Evolutionary conservation across 2,113 vertebrate genomes (phyloP), one percentile per base, ranked within the genome.

Genomic region (Leiothrix lutea): DNA sequence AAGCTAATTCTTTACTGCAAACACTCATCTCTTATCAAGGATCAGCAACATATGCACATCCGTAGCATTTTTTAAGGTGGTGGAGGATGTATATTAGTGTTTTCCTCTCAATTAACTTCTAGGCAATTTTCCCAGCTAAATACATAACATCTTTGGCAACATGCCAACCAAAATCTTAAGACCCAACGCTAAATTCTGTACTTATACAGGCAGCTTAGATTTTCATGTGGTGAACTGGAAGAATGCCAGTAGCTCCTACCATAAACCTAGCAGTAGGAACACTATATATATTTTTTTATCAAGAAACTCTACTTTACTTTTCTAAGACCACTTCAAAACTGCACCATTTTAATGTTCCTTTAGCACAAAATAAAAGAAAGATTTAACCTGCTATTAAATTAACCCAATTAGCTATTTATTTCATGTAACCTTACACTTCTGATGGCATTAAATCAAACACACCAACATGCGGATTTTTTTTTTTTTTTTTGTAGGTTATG

Each of bases 31-130:
- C 95, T 97, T 97, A 97, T 97, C 96, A 97, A 98, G 97, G 96
- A 98, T 97, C 96, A 97, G 94, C 86, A 96, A 97, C 93, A 92
- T 97, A 98, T 94, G 94, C 94, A 96, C 97, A 98, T 95, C 97
- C 91, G 90, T 95, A 94, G 70, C 74, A 93, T 97, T 97, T 96
- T 94, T 96, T 92, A 90, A 94, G 91, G 93, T 94, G 90, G 90
- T 95, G 87, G 97, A 96, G 80, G 86, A 97, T 98, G 97, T 98
- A 98, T 98, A 98, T 98, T 98, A 97, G 97, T 98, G 97, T 98
- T 98, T 98, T 98, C 98, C 98, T 98, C 98, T 98, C 98, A 98
- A 98, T 98, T 98, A 98, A 98, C 98, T 98, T 98, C 97, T 97
- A 98, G 98, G 98, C 98, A 98, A 98, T 98, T 98, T 98, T 98